Evolutionary conservation across 2,797 vertebrate genomes (phyloP).

Genomic region (Pangasius larnaudii): DNA sequence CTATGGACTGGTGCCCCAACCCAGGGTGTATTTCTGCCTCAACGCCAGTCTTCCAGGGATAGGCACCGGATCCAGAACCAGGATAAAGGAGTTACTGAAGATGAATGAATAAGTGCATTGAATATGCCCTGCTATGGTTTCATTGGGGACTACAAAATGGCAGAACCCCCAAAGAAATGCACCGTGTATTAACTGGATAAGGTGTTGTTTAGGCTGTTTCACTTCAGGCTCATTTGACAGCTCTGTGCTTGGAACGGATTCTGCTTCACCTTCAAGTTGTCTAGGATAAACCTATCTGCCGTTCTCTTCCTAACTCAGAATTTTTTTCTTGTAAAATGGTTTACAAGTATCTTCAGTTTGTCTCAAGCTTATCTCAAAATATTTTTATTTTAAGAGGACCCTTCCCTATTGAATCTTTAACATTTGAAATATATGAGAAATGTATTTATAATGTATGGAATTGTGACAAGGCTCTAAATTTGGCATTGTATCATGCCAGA

Average conservation of each 20-base stretch:
- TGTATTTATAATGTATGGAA: not conserved
- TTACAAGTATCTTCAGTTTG: not conserved
- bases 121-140: not conserved
- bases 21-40: not conserved
- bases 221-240: not conserved
- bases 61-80: not conserved
- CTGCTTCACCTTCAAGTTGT: not conserved
- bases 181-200: not conserved
- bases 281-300: not conserved
- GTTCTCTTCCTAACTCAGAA: not conserved
- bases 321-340: not conserved
- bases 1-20: not conserved
- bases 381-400: not conserved
- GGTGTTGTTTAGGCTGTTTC: not conserved
- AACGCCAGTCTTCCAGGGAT: not conserved
- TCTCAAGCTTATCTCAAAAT: not conserved
- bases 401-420: not conserved
- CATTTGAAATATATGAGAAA: not conserved
- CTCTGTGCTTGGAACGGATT: not conserved
- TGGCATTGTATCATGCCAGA: not conserved
- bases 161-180: not conserved
- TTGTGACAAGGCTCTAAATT: not conserved
- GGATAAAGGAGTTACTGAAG: not conserved
- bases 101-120: not conserved
- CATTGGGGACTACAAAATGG: not conserved